Conservation (phyloP, 2,113 vertebrate species). For the Rhinoderma darwinii region DNA sequence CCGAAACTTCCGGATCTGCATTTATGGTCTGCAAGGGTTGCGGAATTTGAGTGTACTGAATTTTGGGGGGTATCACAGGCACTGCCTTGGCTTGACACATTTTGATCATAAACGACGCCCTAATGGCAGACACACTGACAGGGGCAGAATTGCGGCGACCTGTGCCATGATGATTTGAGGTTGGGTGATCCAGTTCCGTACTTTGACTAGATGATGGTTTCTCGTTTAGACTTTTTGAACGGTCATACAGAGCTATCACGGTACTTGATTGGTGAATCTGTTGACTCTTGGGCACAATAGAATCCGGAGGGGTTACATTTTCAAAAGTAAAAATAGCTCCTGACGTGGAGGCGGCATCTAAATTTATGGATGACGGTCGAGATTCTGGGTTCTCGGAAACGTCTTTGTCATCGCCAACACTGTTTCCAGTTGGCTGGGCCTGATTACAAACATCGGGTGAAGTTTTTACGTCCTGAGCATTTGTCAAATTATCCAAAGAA, state of each 20-base stretch:
- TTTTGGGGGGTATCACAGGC: slow-evolving; percentile 90
- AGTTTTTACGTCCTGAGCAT: background rate
- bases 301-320: slow-evolving; percentile 64
- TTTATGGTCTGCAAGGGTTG: slow-evolving; percentile 80
- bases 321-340: slow-evolving; percentile 73
- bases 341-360: slow-evolving; percentile 70
- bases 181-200: slow-evolving; percentile 70
- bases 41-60: slow-evolving; percentile 95
- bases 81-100: slow-evolving; percentile 94
- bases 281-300: slow-evolving; percentile 64
- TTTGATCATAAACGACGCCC: slow-evolving; percentile 95
- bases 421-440: background rate
- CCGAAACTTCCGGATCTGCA: slow-evolving; percentile 50
- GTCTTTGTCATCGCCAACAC: slow-evolving; percentile 63
- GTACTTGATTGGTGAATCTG: slow-evolving; percentile 68
- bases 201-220: slow-evolving; percentile 55
- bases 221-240: slow-evolving; percentile 21
- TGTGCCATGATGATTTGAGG: slow-evolving; percentile 72
- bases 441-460: background rate
- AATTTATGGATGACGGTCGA: slow-evolving; percentile 77
- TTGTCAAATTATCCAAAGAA: background rate
- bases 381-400: slow-evolving; percentile 69
- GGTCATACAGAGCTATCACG: slow-evolving; percentile 1
- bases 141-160: slow-evolving; percentile 92
- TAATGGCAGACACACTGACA: slow-evolving; percentile 89